phyloP scores from a whole-genome alignment of 2,888 invertebrate species.

The Harpalus rufipes region DNA sequence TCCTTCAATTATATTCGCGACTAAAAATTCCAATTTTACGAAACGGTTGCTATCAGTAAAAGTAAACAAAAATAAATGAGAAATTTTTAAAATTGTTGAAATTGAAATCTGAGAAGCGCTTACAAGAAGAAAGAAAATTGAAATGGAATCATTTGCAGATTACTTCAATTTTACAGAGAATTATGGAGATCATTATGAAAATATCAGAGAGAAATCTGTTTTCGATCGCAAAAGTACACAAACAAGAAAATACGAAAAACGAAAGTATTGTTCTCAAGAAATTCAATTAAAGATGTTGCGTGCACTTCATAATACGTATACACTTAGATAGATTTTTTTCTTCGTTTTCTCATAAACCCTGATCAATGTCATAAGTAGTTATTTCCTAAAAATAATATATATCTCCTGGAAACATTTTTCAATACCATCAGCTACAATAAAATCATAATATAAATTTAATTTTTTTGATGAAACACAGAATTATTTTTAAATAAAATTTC shows the following conservation, averaged over 20 bases:
- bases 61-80: conserved; percentile 46
- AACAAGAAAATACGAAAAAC: background rate
- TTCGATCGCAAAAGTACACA: background rate
- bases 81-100: conserved; percentile 27
- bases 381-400: too few relatives aligned
- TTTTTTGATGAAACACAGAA: too few relatives aligned
- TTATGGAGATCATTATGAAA: conserved; percentile 34
- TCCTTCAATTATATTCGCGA: background rate
- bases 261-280: background rate
- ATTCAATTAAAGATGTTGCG: conserved; percentile 2
- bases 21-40: conserved; percentile 35
- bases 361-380: background rate
- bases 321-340: background rate
- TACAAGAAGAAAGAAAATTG: conserved; percentile 36
- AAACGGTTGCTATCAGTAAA: conserved; percentile 24
- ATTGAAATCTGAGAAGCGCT: conserved; percentile 42
- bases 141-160: conserved; percentile 30
- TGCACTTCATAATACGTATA: background rate
- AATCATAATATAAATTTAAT: too few relatives aligned
- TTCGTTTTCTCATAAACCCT: background rate
- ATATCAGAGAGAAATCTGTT: conserved; percentile 5
- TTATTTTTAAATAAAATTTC: too few relatives aligned
- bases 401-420: too few relatives aligned
- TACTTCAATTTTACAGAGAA: conserved; percentile 33
- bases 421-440: too few relatives aligned